Evolutionary conservation across 2,113 vertebrate genomes (phyloP).

Genomic region (Sclerurus mexicanus): DNA sequence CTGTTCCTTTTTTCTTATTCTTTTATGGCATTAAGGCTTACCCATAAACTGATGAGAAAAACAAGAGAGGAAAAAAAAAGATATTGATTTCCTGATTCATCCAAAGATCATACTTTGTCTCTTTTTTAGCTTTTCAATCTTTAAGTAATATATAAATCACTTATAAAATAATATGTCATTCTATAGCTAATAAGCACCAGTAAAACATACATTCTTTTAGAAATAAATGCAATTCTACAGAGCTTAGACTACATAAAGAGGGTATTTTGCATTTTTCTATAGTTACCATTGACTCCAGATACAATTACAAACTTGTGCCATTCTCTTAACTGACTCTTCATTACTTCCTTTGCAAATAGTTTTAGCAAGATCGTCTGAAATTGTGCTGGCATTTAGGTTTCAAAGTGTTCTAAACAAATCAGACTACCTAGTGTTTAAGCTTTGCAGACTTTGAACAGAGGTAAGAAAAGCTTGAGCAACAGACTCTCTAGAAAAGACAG

Average conservation of each 20-base stretch:
- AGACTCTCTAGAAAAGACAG: background rate
- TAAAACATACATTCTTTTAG: background rate
- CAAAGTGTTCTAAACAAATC: background rate
- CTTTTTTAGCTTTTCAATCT: background rate
- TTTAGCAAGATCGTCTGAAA: background rate
- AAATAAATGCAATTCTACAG: background rate
- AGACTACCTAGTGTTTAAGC: background rate
- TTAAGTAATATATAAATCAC: background rate
- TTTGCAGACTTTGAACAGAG: background rate
- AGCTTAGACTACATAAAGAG: background rate
- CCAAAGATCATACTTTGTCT: background rate
- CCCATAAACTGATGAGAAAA: background rate
- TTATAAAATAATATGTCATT: background rate
- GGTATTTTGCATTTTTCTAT: background rate
- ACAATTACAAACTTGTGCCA: background rate
- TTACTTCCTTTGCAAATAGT: background rate
- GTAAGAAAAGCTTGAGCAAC: background rate
- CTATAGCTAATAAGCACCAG: background rate
- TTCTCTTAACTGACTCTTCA: background rate
- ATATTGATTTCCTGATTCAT: background rate
- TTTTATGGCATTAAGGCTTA: background rate
- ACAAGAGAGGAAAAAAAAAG: background rate
- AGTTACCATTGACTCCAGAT: background rate
- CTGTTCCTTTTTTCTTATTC: background rate
- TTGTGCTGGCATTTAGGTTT: background rate